phyloP scores from a whole-genome alignment of 2,888 invertebrate species.

The Parasteatoda lunata region DNA sequence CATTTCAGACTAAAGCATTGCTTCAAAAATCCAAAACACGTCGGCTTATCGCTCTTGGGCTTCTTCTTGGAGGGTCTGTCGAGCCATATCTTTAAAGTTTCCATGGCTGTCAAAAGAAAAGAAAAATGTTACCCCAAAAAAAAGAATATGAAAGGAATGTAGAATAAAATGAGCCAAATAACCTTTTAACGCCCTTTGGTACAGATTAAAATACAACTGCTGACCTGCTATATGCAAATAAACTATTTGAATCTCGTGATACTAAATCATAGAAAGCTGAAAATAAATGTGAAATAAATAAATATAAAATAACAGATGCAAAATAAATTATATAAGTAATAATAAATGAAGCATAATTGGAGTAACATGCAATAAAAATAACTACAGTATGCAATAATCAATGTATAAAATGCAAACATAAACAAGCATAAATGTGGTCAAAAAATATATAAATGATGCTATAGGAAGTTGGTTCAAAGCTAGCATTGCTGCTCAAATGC shows the following conservation, averaged over 20 bases:
- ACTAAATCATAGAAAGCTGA: conserved; percentile 63
- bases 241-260: conserved; percentile 62
- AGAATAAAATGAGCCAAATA: neutral
- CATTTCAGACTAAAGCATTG: conserved; percentile 48
- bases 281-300: conserved; percentile 32
- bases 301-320: conserved; percentile 11
- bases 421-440: too few species aligned
- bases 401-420: too few species aligned
- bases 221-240: conserved; percentile 55
- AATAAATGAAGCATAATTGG: conserved; percentile 1
- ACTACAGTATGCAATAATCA: neutral
- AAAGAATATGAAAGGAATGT: neutral
- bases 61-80: conserved; percentile 61
- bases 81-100: conserved; percentile 52
- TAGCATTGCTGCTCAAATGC: too few species aligned
- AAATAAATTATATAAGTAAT: conserved; percentile 1
- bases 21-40: conserved; percentile 50
- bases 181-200: conserved; percentile 21
- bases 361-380: neutral
- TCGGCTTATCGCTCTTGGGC: conserved; percentile 10
- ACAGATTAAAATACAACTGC: conserved; percentile 32
- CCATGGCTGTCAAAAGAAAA: conserved; percentile 29
- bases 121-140: neutral
- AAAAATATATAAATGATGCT: too few species aligned
- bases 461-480: too few species aligned